Conservation (phyloP, 2,888 invertebrate genomes). For the Blastobasis lacticolella region DNA sequence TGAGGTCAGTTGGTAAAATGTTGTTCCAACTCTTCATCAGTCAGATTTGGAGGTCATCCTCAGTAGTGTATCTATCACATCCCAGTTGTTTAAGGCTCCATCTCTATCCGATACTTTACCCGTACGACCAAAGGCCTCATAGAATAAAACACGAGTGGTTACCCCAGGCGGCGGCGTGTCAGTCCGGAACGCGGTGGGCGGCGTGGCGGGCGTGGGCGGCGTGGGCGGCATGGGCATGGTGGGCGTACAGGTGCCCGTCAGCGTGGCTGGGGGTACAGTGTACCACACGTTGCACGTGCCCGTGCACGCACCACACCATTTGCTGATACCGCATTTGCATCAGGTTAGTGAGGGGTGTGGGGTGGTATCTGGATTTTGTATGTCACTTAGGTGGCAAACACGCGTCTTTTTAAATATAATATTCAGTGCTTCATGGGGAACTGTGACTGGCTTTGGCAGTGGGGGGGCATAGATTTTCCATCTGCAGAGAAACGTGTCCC, state of each 20-base stretch:
- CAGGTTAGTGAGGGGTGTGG: constrained; percentile 61
- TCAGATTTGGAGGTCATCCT: neutral
- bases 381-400: too few relatives aligned
- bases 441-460: too few relatives aligned
- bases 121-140: neutral
- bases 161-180: constrained; percentile 37
- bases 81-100: too few relatives aligned
- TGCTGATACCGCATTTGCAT: constrained; percentile 88
- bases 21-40: neutral
- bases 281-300: constrained; percentile 97
- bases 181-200: constrained; percentile 30
- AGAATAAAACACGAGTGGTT: neutral
- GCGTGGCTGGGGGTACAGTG: constrained; percentile 90
- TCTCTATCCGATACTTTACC: too few relatives aligned
- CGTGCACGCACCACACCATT: constrained; percentile 83
- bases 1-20: too few relatives aligned
- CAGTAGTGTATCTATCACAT: too few relatives aligned
- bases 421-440: too few relatives aligned
- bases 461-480: too few relatives aligned
- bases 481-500: too few relatives aligned
- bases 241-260: constrained; percentile 93
- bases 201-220: constrained; percentile 40
- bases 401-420: too few relatives aligned
- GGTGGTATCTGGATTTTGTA: too few relatives aligned
- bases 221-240: constrained; percentile 76